phyloP scores from a whole-genome alignment of 1,140 invertebrate species.

The fruit fly (Drosophila melanogaster) region DNA sequence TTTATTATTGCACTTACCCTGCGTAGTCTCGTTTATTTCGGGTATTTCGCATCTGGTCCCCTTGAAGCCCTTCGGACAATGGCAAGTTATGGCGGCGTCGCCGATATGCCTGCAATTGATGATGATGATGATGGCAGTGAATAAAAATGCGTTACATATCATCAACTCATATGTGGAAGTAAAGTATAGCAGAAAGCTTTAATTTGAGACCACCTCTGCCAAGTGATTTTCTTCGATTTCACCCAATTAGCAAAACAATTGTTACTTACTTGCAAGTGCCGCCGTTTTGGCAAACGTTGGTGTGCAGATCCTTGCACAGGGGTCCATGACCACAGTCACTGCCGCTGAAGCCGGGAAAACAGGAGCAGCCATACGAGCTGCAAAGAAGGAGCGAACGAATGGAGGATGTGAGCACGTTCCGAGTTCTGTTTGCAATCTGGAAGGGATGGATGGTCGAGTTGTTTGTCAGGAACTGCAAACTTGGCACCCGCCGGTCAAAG shows the following conservation, averaged over 20 bases:
- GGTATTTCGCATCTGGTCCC: slow-evolving; percentile 89
- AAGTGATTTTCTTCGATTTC: background rate
- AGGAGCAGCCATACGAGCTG: slow-evolving; percentile 89
- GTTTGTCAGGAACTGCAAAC: background rate
- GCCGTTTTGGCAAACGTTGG: slow-evolving; percentile 90
- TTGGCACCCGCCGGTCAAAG: slow-evolving; percentile 7
- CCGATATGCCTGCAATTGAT: slow-evolving; percentile 88
- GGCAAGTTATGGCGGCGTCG: slow-evolving; percentile 88
- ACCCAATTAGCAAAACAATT: background rate
- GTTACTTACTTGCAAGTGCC: slow-evolving; percentile 90
- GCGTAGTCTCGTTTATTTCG: slow-evolving; percentile 80
- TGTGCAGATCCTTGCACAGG: slow-evolving; percentile 87
- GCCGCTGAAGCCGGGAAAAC: slow-evolving; percentile 90
- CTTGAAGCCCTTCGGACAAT: slow-evolving; percentile 88
- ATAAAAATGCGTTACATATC: background rate
- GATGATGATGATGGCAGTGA: slow-evolving; percentile 23
- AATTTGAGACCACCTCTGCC: too few species aligned
- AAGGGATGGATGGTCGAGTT: background rate
- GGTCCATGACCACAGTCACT: slow-evolving; percentile 90
- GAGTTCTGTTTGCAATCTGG: slow-evolving; percentile 41
- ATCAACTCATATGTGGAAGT: too few species aligned
- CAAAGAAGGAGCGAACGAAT: slow-evolving; percentile 76
- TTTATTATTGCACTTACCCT: slow-evolving; percentile 80
- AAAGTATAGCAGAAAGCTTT: too few species aligned
- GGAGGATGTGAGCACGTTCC: slow-evolving; percentile 57